A percentile compares a stretch with the other conserved stretches of the same genome.
These are phyloP conservation scores for Drosophila tani DNA, from an alignment of 1,140 invertebrate species.

Conservation along the genomic window DNA sequence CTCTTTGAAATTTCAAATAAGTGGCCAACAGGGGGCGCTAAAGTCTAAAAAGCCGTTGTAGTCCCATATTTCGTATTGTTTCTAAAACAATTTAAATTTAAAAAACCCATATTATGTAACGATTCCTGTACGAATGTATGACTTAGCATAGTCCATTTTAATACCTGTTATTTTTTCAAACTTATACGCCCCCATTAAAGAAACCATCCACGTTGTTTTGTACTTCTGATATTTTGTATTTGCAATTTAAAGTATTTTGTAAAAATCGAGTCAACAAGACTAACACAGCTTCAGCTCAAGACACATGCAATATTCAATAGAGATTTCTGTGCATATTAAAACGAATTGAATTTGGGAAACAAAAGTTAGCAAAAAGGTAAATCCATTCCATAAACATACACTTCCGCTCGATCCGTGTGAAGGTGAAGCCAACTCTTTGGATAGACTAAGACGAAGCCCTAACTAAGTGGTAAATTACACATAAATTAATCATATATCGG, in stretches of 20 bases:
- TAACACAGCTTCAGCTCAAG: constrained; percentile 63
- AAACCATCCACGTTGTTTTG: constrained; percentile 17
- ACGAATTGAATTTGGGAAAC: constrained; percentile 21
- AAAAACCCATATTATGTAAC: too few species aligned
- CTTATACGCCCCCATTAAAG: neutral
- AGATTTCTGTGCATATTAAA: constrained; percentile 33
- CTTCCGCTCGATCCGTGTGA: constrained; percentile 20
- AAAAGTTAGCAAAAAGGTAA: constrained; percentile 1
- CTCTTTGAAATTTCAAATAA: too few species aligned
- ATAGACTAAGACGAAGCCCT: constrained; percentile 44
- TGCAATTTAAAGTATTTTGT: constrained; percentile 53
- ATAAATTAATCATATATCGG: constrained; percentile 76
- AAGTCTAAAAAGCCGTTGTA: too few species aligned
- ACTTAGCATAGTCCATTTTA: too few species aligned
- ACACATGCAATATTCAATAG: constrained; percentile 24
- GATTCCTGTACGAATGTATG: too few species aligned
- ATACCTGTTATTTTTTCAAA: too few species aligned
- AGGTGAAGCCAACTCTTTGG: constrained; percentile 25
- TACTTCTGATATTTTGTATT: constrained; percentile 56
- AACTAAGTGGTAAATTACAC: constrained; percentile 52
- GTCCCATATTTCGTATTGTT: too few species aligned
- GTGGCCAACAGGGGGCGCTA: too few species aligned
- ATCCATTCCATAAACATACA: neutral
- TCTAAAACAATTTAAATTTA: too few species aligned
- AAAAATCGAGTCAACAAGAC: constrained; percentile 57